Evolutionary conservation across 37 sponge, comb jelly and placozoan genomes (phyloP).

Genomic region (Geodia barretti): DNA sequence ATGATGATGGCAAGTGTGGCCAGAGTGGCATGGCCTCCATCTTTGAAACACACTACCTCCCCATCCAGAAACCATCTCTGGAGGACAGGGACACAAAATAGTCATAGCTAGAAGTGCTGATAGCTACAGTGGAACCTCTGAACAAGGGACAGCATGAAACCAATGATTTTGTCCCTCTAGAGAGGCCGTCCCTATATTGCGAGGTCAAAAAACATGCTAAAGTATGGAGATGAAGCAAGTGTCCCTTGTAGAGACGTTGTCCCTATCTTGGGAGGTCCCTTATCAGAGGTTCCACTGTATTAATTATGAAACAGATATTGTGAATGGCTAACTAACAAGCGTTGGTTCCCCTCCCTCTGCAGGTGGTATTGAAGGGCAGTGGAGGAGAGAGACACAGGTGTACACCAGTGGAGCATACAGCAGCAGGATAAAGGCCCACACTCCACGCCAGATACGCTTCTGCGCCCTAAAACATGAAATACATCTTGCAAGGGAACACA

Average conservation of each 20-base stretch:
- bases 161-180: too few species aligned
- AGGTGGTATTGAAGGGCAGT: slow-evolving; percentile 33
- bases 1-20: slow-evolving; percentile 45
- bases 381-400: slow-evolving; percentile 56
- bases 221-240: too few species aligned
- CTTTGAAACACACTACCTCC: slow-evolving; percentile 40
- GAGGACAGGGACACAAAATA: not conserved
- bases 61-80: slow-evolving; percentile 74
- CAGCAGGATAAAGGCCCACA: slow-evolving; percentile 52
- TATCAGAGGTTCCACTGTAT: too few species aligned
- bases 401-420: slow-evolving; percentile 56
- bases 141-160: too few species aligned
- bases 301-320: too few species aligned
- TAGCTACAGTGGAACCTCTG: too few species aligned
- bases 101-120: not conserved
- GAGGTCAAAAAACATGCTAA: too few species aligned
- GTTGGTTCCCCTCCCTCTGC: not conserved
- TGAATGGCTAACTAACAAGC: slow-evolving; percentile 2
- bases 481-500: not conserved
- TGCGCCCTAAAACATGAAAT: slow-evolving; percentile 4
- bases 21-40: slow-evolving; percentile 39
- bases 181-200: too few species aligned
- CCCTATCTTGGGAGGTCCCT: too few species aligned
- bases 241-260: too few species aligned
- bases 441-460: slow-evolving; percentile 37